These are phyloP conservation scores for Leucophenga maculata DNA, from an alignment of 2,888 invertebrate species.

Conservation along the genomic window DNA sequence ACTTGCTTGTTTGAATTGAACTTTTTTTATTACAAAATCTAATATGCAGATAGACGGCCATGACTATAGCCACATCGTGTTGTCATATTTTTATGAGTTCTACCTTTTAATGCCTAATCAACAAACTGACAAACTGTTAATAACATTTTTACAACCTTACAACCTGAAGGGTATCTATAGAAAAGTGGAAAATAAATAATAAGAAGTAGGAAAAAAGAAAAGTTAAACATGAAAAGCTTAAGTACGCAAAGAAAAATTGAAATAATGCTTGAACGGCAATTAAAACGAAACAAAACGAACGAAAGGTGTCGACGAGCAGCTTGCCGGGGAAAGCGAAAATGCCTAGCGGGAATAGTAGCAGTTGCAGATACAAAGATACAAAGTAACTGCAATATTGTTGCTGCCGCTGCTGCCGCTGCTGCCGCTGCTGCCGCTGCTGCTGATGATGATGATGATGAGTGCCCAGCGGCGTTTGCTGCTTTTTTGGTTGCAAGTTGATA, in stretches of 20 bases:
- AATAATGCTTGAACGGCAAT: neutral
- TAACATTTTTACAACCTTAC: too few species aligned
- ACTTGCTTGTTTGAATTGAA: too few species aligned
- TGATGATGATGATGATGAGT: neutral
- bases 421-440: too few species aligned
- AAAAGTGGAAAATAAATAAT: too few species aligned
- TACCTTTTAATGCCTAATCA: too few species aligned
- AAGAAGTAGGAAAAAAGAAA: slow-evolving; percentile 43
- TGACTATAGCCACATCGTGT: too few species aligned
- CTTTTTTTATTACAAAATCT: too few species aligned
- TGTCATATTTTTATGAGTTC: too few species aligned
- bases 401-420: neutral
- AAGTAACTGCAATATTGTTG: neutral
- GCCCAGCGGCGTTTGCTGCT: too few species aligned
- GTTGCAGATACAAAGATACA: slow-evolving; percentile 20
- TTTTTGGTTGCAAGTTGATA: too few species aligned
- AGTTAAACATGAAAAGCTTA: slow-evolving; percentile 19
- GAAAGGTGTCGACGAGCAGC: neutral
- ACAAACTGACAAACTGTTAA: neutral
- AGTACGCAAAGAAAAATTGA: neutral
- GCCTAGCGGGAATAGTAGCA: slow-evolving; percentile 27
- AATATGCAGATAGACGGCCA: too few species aligned
- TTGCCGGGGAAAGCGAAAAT: neutral
- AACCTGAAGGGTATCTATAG: neutral
- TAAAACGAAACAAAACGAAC: slow-evolving; percentile 4